phyloP scores from a whole-genome alignment of 1,140 invertebrate species.

The Hesperophylax magnus region DNA sequence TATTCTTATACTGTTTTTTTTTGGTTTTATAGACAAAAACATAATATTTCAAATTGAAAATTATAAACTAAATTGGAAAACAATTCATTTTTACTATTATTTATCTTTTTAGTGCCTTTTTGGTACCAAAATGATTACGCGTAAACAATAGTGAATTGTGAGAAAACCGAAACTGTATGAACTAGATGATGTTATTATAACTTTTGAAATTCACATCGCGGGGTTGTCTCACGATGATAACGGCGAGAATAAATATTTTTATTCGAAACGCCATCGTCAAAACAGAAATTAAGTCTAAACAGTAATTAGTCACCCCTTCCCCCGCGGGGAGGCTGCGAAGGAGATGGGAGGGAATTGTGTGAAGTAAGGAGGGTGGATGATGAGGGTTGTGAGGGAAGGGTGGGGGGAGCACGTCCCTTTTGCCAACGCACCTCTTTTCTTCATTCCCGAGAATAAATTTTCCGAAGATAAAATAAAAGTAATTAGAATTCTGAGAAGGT shows the following conservation, averaged over 20 bases:
- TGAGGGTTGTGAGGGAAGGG: conserved; percentile 4
- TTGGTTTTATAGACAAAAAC: no score
- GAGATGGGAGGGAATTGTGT: conserved; percentile 14
- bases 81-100: no score
- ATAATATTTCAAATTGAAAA: no score
- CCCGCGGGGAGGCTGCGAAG: background rate
- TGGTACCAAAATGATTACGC: no score
- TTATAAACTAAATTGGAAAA: no score
- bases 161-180: background rate
- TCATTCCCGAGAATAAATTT: conserved; percentile 58
- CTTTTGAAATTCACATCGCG: background rate
- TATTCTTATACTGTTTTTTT: no score
- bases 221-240: conserved; percentile 11
- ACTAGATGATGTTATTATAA: background rate
- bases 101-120: no score
- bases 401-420: conserved; percentile 50
- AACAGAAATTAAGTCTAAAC: conserved; percentile 59
- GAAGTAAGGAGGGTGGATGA: background rate
- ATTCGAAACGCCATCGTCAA: conserved; percentile 57
- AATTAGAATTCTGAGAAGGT: conserved; percentile 59
- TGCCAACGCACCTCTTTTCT: conserved; percentile 56
- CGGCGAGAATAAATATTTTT: conserved; percentile 56
- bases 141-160: no score
- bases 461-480: conserved; percentile 59
- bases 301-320: conserved; percentile 57